Evolutionary conservation across 1,140 invertebrate genomes (phyloP).

Genomic region (Mamestra configurata): DNA sequence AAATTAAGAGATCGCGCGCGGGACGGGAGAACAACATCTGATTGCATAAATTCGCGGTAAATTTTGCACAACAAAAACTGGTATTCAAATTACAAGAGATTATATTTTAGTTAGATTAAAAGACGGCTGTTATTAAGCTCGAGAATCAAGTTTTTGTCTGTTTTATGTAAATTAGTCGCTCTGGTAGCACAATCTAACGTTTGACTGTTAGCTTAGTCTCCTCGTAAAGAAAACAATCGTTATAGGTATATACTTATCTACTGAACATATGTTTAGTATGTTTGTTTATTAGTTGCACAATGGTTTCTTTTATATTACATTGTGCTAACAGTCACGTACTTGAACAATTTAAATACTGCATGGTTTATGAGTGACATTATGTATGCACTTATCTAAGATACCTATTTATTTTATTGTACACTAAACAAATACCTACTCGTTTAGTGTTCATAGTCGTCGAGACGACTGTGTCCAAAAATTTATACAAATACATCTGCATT

Average conservation of each 20-base stretch:
- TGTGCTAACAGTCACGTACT: not conserved
- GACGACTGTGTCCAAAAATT: no score
- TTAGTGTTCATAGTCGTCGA: no score
- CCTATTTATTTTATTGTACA: no score
- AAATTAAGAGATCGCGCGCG: conserved; percentile 42
- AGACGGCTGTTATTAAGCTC: not conserved
- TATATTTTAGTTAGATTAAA: conserved; percentile 35
- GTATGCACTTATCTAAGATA: no score
- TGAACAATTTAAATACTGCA: not conserved
- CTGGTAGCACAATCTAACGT: not conserved
- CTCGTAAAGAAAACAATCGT: not conserved
- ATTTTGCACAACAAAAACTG: conserved; percentile 41
- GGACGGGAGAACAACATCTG: conserved; percentile 23
- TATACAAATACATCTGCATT: no score
- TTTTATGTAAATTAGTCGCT: conserved; percentile 36
- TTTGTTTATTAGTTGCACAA: not conserved
- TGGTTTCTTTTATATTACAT: not conserved
- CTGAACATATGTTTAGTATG: not conserved
- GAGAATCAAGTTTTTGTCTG: conserved; percentile 34
- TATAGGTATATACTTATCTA: not conserved
- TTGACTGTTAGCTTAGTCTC: conserved; percentile 22
- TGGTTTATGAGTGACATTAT: no score
- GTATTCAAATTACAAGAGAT: conserved; percentile 45
- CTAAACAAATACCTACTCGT: no score
- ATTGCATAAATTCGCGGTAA: conserved; percentile 45